phyloP scores from a whole-genome alignment of 2,113 vertebrate genomes.

The Clarias magur region DNA sequence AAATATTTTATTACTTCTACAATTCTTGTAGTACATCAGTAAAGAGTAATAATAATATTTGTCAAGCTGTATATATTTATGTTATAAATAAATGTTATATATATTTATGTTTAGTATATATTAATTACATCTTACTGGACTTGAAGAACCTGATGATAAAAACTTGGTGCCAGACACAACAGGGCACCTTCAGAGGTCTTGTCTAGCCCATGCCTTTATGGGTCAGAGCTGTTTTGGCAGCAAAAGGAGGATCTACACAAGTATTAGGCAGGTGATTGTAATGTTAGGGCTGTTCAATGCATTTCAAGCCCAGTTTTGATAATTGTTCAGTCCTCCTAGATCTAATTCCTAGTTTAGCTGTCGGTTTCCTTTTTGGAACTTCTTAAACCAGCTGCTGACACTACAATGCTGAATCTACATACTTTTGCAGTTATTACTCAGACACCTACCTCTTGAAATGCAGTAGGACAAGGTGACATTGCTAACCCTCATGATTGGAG shows the following conservation, averaged over 20 bases:
- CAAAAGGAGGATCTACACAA: too few species aligned
- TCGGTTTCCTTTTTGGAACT: background rate
- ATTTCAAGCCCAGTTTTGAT: background rate
- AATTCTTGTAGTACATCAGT: background rate
- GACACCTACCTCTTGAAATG: constrained; percentile 5
- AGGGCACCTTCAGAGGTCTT: too few species aligned
- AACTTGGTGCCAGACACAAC: too few species aligned
- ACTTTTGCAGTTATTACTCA: background rate
- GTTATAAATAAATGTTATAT: too few species aligned
- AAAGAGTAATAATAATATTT: background rate
- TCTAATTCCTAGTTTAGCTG: background rate
- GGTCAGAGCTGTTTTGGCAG: too few species aligned
- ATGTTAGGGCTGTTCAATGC: too few species aligned
- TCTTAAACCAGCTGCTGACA: constrained; percentile 1
- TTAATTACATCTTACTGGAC: background rate
- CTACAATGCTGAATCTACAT: background rate
- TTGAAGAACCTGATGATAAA: too few species aligned
- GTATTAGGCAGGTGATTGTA: too few species aligned
- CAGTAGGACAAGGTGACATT: constrained; percentile 36
- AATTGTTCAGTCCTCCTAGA: background rate
- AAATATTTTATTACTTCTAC: constrained; percentile 10
- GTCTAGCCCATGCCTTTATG: too few species aligned
- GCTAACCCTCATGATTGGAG: constrained; percentile 34
- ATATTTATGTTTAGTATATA: background rate
- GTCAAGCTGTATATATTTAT: background rate